Evolutionary conservation across 2,888 invertebrate genomes (phyloP).

Genomic region (Heliconius aoede): DNA sequence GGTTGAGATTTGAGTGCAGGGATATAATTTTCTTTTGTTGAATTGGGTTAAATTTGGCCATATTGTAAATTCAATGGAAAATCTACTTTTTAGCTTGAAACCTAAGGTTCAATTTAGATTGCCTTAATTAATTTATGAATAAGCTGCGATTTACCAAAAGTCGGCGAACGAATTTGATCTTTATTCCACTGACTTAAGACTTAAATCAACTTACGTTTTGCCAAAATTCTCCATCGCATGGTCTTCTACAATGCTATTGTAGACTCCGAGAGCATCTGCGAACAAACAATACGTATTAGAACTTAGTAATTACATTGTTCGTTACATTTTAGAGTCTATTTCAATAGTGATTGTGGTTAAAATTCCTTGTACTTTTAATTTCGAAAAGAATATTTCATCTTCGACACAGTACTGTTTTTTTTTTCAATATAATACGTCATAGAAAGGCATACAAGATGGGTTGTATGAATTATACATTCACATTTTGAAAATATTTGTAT

Average conservation of each 20-base stretch:
- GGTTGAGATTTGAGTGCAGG: conserved; percentile 31
- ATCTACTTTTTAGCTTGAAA: not conserved
- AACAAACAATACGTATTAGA: conserved; percentile 57
- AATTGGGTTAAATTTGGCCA: conserved; percentile 41
- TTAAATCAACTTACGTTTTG: conserved; percentile 59
- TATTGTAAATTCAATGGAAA: conserved; percentile 16
- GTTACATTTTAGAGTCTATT: conserved; percentile 39
- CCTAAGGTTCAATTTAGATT: conserved; percentile 32
- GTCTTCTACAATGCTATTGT: conserved; percentile 59
- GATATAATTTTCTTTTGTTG: conserved; percentile 39
- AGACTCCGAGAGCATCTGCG: conserved; percentile 69
- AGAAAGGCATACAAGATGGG: not conserved
- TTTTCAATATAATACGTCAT: conserved; percentile 6
- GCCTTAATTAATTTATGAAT: conserved; percentile 27
- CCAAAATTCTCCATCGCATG: conserved; percentile 50
- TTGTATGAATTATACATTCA: no score
- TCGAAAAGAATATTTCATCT: conserved; percentile 16
- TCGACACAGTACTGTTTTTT: not conserved
- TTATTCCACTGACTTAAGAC: conserved; percentile 47
- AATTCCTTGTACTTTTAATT: conserved; percentile 25
- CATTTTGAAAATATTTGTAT: not conserved
- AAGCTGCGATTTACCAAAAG: conserved; percentile 23
- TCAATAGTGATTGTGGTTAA: conserved; percentile 26
- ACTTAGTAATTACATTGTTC: conserved; percentile 45
- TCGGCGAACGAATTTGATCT: conserved; percentile 39